A percentile compares a stretch with the other conserved stretches of the same genome.
Conservation (phyloP, 2,888 invertebrate genomes). For the Aethes cnicana region DNA sequence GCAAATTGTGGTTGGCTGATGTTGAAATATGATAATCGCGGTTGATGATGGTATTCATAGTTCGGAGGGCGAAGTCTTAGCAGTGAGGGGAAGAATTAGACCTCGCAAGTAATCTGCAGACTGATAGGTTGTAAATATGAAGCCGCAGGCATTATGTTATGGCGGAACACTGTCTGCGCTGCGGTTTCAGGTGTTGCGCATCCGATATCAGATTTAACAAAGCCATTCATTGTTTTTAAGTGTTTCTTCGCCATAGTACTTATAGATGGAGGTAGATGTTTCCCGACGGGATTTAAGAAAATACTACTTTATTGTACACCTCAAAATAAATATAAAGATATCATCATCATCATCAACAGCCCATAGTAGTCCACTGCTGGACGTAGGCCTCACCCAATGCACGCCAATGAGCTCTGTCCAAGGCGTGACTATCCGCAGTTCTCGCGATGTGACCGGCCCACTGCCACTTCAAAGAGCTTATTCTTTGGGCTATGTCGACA, state of each 20-base stretch:
- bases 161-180: background rate
- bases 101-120: slow-evolving; percentile 45
- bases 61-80: slow-evolving; percentile 65
- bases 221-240: background rate
- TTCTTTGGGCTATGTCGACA: too few relatives aligned
- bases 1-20: slow-evolving; percentile 27
- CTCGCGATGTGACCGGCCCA: too few relatives aligned
- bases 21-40: slow-evolving; percentile 78
- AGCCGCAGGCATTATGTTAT: slow-evolving; percentile 1
- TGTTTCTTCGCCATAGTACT: background rate
- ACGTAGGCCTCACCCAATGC: too few relatives aligned
- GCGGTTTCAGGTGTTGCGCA: background rate
- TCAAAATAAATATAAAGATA: too few relatives aligned
- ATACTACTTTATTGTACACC: too few relatives aligned
- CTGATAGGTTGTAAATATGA: slow-evolving; percentile 17
- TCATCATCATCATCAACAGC: too few relatives aligned
- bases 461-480: too few relatives aligned
- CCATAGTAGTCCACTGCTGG: too few relatives aligned
- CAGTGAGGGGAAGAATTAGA: slow-evolving; percentile 59
- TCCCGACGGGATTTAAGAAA: too few relatives aligned
- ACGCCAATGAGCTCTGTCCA: too few relatives aligned
- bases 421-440: too few relatives aligned
- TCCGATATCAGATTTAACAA: background rate
- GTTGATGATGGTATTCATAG: slow-evolving; percentile 78
- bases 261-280: too few relatives aligned